A percentile compares a stretch with the other conserved stretches of the same genome.
Evolutionary conservation across 2,113 vertebrate genomes (phyloP).

Genomic region (Acanthochromis polyacanthus): DNA sequence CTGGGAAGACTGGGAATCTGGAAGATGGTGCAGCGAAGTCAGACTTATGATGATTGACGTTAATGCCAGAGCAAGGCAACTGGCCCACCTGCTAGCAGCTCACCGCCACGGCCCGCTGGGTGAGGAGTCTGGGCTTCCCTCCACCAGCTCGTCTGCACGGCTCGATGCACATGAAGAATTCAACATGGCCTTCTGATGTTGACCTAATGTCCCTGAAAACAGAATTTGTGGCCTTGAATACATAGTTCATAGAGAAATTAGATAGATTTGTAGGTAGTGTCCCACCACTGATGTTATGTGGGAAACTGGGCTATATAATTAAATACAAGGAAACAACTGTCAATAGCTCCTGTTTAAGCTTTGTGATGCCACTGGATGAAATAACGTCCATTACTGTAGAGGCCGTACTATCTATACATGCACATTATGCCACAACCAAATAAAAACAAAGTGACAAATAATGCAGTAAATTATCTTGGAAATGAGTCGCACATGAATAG

Average conservation of each 20-base stretch:
- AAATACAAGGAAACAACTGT: slow-evolving; percentile 15
- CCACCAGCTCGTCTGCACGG: slow-evolving; percentile 37
- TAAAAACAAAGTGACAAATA: slow-evolving; percentile 45
- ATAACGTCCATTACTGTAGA: slow-evolving; percentile 5
- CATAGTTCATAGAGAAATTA: slow-evolving; percentile 29
- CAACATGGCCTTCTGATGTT: slow-evolving; percentile 48
- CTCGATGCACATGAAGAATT: slow-evolving; percentile 63
- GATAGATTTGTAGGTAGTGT: slow-evolving; percentile 20
- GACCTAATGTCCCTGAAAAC: slow-evolving; percentile 37
- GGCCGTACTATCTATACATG: slow-evolving; percentile 9
- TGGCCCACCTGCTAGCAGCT: slow-evolving; percentile 66
- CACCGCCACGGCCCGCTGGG: slow-evolving; percentile 7
- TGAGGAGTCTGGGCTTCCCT: slow-evolving; percentile 40
- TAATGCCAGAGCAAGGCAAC: slow-evolving; percentile 61
- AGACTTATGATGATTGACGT: slow-evolving; percentile 73
- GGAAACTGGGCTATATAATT: slow-evolving; percentile 2
- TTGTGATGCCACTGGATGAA: neutral
- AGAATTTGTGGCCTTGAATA: slow-evolving; percentile 33
- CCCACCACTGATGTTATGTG: neutral
- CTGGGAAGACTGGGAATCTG: slow-evolving; percentile 72
- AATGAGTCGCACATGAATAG: slow-evolving; percentile 46
- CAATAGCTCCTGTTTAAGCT: neutral
- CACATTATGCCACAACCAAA: slow-evolving; percentile 5
- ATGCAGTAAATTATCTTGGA: slow-evolving; percentile 36
- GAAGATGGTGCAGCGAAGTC: slow-evolving; percentile 57